phyloP scores from a whole-genome alignment of 2,113 vertebrate species.

The Fulica atra region DNA sequence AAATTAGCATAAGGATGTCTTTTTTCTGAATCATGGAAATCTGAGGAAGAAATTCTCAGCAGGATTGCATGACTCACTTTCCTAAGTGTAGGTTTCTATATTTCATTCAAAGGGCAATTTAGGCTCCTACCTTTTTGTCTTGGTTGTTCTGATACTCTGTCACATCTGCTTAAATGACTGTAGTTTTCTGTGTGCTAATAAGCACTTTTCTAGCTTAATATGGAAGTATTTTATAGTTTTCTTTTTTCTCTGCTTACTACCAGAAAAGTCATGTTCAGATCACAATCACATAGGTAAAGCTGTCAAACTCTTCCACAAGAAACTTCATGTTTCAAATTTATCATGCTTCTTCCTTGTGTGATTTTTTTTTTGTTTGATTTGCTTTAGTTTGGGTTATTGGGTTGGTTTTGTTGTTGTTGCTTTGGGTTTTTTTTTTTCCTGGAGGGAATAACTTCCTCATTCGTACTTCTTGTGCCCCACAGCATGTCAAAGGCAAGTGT shows the following conservation, averaged over 20 bases:
- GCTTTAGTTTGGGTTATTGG: no score
- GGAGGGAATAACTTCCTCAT: neutral
- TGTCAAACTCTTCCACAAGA: neutral
- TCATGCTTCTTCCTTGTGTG: neutral
- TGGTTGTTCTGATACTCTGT: neutral
- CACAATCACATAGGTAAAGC: neutral
- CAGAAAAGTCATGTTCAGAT: neutral
- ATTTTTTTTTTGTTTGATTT: no score
- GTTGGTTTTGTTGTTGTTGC: no score
- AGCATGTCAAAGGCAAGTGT: neutral
- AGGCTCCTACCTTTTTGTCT: neutral
- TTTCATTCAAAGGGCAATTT: neutral
- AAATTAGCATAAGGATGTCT: neutral
- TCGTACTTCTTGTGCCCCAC: neutral
- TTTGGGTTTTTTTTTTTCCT: neutral
- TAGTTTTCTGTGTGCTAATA: neutral
- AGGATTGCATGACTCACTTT: neutral
- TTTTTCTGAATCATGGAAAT: neutral
- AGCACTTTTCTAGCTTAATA: neutral
- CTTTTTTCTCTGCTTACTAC: neutral
- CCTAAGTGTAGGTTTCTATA: accelerated
- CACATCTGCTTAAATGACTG: neutral
- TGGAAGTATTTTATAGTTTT: neutral
- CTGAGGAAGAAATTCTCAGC: neutral
- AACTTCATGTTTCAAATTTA: neutral